Evolutionary conservation across 1,140 invertebrate species (phyloP).

Genomic region (Idris sp.): DNA sequence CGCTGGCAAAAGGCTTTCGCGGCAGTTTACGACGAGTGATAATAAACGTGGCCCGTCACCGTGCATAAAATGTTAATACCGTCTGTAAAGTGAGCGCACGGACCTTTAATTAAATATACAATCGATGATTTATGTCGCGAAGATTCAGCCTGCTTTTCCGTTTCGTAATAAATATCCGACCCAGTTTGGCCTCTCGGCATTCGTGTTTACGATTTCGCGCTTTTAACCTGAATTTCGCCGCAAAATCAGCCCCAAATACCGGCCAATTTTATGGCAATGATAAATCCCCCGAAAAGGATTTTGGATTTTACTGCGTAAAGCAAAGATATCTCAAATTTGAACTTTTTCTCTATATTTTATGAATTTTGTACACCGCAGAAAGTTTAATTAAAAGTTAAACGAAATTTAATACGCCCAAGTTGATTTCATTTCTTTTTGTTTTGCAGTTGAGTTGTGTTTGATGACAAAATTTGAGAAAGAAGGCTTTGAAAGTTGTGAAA

Average conservation of each 20-base stretch:
- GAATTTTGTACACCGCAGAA: no score
- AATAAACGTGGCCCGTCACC: slow-evolving; percentile 47
- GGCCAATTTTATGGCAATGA: slow-evolving; percentile 33
- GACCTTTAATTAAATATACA: slow-evolving; percentile 60
- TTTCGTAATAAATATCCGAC: slow-evolving; percentile 49
- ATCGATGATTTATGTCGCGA: slow-evolving; percentile 57
- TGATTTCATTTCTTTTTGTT: no score
- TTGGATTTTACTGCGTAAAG: no score
- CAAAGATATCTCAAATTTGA: no score
- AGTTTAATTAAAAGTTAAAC: no score
- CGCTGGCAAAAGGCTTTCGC: slow-evolving; percentile 34
- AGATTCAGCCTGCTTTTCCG: slow-evolving; percentile 48
- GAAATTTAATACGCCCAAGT: no score
- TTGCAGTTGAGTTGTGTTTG: no score
- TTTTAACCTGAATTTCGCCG: slow-evolving; percentile 38
- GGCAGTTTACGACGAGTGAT: slow-evolving; percentile 57
- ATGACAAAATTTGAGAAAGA: no score
- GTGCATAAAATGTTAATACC: slow-evolving; percentile 55
- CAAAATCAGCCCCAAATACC: slow-evolving; percentile 47
- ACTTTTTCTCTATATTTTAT: no score
- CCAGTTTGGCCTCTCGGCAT: slow-evolving; percentile 42
- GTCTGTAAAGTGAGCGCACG: no score
- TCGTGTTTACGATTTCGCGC: slow-evolving; percentile 48
- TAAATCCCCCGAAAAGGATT: slow-evolving; percentile 25
- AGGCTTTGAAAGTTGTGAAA: slow-evolving; percentile 1